Conservation (phyloP, 2,888 invertebrate species). For the Barypeithes pellucidus region DNA sequence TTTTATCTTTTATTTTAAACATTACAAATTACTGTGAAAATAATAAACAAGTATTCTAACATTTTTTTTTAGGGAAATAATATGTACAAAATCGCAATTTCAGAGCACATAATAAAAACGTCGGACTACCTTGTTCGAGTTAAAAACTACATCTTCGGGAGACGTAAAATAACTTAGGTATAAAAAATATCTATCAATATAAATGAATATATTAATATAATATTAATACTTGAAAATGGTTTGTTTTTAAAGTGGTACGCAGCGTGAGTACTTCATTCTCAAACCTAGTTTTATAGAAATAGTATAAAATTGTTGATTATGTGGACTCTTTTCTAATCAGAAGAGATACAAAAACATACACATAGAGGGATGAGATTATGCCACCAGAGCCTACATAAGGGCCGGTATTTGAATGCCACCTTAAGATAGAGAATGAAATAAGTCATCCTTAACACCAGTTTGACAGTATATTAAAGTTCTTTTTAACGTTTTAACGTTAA, state of each 20-base stretch:
- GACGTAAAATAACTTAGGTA: constrained; percentile 62
- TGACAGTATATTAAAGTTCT: too few species aligned
- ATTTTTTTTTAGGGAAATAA: constrained; percentile 66
- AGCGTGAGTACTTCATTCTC: constrained; percentile 47
- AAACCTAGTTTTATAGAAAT: constrained; percentile 36
- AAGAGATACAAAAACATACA: too few species aligned
- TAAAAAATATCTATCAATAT: constrained; percentile 63
- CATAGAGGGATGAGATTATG: too few species aligned
- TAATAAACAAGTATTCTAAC: constrained; percentile 70
- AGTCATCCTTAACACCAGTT: too few species aligned
- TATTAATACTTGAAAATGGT: constrained; percentile 67
- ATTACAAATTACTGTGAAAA: constrained; percentile 66
- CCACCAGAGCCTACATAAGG: too few species aligned
- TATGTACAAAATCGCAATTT: constrained; percentile 64
- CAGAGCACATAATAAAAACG: constrained; percentile 64
- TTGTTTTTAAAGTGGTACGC: constrained; percentile 57
- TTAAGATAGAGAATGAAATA: too few species aligned
- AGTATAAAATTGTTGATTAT: too few species aligned
- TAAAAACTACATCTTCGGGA: constrained; percentile 64
- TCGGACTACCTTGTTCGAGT: constrained; percentile 62
- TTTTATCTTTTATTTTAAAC: constrained; percentile 52
- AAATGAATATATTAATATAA: constrained; percentile 61
- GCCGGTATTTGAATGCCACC: too few species aligned
- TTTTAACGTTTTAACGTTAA: too few species aligned
- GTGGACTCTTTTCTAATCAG: too few species aligned